Conservation (phyloP, 2,797 vertebrate species). For the Danio albolineatus region DNA sequence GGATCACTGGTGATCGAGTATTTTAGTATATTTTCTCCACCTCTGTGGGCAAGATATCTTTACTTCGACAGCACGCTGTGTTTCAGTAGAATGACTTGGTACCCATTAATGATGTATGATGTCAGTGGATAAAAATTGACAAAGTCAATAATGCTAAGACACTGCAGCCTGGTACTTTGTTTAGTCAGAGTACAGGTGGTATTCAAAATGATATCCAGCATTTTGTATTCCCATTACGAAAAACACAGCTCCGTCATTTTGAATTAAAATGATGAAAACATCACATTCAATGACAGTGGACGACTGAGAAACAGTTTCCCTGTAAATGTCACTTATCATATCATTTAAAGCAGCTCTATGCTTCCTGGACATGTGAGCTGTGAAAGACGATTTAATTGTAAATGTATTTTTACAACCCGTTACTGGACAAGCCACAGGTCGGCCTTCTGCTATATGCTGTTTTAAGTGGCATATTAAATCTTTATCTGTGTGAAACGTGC, state of each 20-base stretch:
- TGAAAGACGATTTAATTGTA: not conserved
- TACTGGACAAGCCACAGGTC: not conserved
- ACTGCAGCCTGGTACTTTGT: constrained; percentile 35
- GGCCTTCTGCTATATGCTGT: not conserved
- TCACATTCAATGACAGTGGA: not conserved
- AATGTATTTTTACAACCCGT: not conserved
- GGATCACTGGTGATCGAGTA: no score
- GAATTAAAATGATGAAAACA: constrained; percentile 42
- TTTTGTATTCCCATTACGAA: constrained; percentile 47
- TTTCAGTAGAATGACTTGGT: constrained; percentile 57
- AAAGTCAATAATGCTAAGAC: constrained; percentile 56
- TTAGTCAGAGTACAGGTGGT: constrained; percentile 57
- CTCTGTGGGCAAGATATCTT: no score
- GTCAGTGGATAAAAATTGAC: no score
- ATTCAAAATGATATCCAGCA: constrained; percentile 44
- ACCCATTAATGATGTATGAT: constrained; percentile 58
- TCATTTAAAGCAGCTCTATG: not conserved
- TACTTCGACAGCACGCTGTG: constrained; percentile 57
- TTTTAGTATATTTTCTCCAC: no score
- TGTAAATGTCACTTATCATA: constrained; percentile 1
- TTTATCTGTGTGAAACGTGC: not conserved
- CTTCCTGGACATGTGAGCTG: not conserved
- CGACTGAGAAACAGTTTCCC: not conserved
- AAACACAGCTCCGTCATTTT: no score
- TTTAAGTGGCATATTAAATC: constrained; percentile 6